Base-by-base conservation (phyloP, 1,140 invertebrate species). In the Potamilus streckersoni region DNA sequence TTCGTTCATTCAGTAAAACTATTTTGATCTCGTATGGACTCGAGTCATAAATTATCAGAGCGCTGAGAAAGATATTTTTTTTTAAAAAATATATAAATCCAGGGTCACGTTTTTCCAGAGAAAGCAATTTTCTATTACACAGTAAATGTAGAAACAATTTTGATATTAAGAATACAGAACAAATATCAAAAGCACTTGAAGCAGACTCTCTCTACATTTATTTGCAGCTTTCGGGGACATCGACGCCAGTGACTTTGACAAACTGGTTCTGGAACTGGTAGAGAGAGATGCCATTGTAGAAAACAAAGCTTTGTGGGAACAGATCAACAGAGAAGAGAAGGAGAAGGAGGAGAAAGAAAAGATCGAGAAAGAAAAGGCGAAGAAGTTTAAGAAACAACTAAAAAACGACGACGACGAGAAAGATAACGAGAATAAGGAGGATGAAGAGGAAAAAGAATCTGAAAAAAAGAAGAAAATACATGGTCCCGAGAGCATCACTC, bases 201-300 rank as follows among this genome's bases (percentile, higher is more conserved):
- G 38, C 38, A 49, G 6, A 6, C 38, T 49, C 4, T 49, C 38
- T 8, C 38, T 49, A 49, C 38, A 49, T 49, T 49, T 69, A 2
- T n/a, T 79, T 69, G 23, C 64, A 84, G 83, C 74, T 0, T 80
- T 71, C 57, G 83, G 83, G 14, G 76, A 83, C 19, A 83, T 84
- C 15, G 74, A 80, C 56, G 57, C 69, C 15, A 19, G 17, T 1
- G 73, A 78, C 27, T 79, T 83, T 58, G 83, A 84, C 27, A 59
- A 69, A 11, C 72, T 80, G 2, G 63, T 83, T 14, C 66, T 83
- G 57, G 71, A 72, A 14, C 78, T 82, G 63, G 61, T 70, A 55
- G 64, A 65, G 19, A 12, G 19, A 19, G 73, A 80, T 56, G 59
- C 38, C 38, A 49, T 49, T 49, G 38, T 49, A 49, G 38, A 49